Evolutionary conservation across 2,797 vertebrate species (phyloP), one percentile per base, ranked within the genome.

Genomic region (Helicolenus hilgendorfi): DNA sequence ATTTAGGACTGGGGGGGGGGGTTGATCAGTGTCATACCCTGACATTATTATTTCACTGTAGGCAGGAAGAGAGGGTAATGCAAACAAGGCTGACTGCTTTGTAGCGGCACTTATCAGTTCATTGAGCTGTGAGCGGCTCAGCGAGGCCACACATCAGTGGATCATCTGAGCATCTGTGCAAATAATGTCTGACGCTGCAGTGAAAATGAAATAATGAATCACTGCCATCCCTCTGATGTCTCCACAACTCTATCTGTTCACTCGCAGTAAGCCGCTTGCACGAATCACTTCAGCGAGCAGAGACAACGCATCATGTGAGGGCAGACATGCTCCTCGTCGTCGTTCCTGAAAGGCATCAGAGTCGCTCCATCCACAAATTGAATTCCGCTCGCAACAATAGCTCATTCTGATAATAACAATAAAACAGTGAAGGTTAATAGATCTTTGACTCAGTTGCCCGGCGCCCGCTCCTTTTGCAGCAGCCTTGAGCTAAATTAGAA

Each of bases 161-260:
- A 69, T 91, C 82, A 59, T 79, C 88, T 78, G 67, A 89, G 92
- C 88, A 84, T 95, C 93, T 93, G 91, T 90, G 86, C 63, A 90
- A 94, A 88, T 89, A 87, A 93, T 63, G 89, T 76, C 80, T 79
- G 80, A 84, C 26, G 3, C 75, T 62, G 55, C 9, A 11, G 45
- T 84, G 64, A 86, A 93, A 92, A 92, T 88, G 38, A 87, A 91
- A 88, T 81, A 89, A 92, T 89, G 89, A 93, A 85, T 92, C 87
- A 79, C 80, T 22, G 85, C 74, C 24, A 41, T 77, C 79, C 58
- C 77, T 80, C 76, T 84, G 79, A 90, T 81, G 84, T 86, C 74
- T 83, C 63, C 87, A 80, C 78, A 71, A 59, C 81, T 65, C 70
- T 69, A 33, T 85, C 83, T 63, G 72, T 62, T 80, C 75, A 2